Evolutionary conservation across 2,113 vertebrate genomes (phyloP), one percentile per base, ranked within the genome.

Genomic region (Odontophorus gujanensis): DNA sequence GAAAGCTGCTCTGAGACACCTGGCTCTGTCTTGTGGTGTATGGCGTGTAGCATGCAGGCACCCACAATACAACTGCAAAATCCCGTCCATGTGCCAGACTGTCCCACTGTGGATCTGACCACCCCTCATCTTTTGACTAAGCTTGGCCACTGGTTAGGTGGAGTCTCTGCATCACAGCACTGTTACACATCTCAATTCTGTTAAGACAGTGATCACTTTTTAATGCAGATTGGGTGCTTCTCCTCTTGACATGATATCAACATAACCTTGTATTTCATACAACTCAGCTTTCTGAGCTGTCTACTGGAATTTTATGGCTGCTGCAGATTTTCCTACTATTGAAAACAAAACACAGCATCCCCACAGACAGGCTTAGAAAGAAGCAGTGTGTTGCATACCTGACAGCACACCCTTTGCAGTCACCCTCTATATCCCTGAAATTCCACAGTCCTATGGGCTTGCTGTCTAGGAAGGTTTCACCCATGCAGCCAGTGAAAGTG

Each of bases 361-460:
- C 28, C 2, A 6, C 36, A 68, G 45, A 69, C 7, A 67, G 13
- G 50, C 20, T 81, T 32, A 24, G 28, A 42, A 20, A 40, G 14
- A 5, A 87, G 32, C 22, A 77, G 9, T 15, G n/a, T 9, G 84
- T 42, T 34, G 93, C 95, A 69, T 93, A 99, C 99, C 99, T 99
- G 96, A 99, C 97, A 0, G 98, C 98, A 95, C 99, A 99, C 38
- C 99, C 99, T 97, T 98, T 99, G 96, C 99, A 99, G 93, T 99
- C 99, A 16, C 99, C 99, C 73, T 98, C 97, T 10, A 98, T 98
- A 47, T 99, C 98, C 85, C 98, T 98, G 97, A 99, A 99, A 97
- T 99, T 99, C 99, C 99, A 99, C 62, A 99, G 88, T 72, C 99
- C 99, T 71, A 99, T 99, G 21, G 99, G 98, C 93, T 99, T 99